Percentiles rank a stretch among this genome's conserved stretches.
These are phyloP conservation scores for Piaya cayana DNA, from an alignment of 2,113 vertebrate genomes.

Conservation along the genomic window DNA sequence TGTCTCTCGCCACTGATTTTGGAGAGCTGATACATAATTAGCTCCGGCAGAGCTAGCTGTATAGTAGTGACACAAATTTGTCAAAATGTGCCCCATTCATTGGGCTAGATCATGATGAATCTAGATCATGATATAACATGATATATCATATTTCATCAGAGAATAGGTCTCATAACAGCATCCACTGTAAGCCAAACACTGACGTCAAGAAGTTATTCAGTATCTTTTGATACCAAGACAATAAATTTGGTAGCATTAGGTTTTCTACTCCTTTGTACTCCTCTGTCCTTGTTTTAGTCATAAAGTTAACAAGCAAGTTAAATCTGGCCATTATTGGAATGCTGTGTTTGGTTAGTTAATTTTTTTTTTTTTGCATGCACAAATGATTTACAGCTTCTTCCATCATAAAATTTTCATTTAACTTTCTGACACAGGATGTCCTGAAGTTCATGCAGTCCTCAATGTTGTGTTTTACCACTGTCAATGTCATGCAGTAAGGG, in stretches of 20 bases:
- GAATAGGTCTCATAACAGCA: neutral
- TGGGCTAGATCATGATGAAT: neutral
- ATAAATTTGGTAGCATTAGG: neutral
- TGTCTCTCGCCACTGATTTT: neutral
- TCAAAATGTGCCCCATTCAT: neutral
- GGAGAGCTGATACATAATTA: neutral
- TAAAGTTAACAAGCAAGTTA: too few species aligned
- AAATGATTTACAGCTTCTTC: neutral
- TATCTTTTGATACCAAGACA: neutral
- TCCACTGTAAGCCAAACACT: neutral
- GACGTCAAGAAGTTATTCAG: neutral
- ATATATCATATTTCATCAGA: too few species aligned
- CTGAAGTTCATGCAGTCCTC: neutral
- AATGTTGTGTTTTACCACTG: rapidly evolving
- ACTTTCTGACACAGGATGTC: neutral
- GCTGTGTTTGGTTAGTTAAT: neutral
- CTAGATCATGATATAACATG: too few species aligned
- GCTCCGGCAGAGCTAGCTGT: neutral
- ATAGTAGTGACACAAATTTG: neutral
- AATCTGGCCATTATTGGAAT: neutral
- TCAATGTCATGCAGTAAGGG: neutral
- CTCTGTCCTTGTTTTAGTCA: neutral
- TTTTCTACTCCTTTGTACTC: neutral
- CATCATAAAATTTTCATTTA: neutral
- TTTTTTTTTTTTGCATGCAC: neutral